These are phyloP conservation scores for Aphelenchoides fujianensis DNA, from an alignment of 1,140 invertebrate genomes.

Conservation along the genomic window DNA sequence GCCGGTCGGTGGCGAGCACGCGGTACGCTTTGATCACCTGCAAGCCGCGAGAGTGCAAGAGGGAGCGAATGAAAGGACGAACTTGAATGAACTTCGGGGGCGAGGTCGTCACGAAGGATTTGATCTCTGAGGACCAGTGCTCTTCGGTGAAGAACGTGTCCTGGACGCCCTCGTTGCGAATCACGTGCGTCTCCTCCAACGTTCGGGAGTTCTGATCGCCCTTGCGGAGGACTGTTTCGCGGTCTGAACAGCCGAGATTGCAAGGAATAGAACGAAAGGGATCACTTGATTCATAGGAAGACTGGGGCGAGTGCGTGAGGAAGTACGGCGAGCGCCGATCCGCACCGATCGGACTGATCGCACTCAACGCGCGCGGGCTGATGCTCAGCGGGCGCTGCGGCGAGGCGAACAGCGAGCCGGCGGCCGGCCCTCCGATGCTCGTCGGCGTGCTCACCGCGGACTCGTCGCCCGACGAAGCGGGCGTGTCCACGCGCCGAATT, in stretches of 20 bases:
- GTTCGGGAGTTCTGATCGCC: slow-evolving; percentile 35
- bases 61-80: neutral
- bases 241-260: slow-evolving; percentile 32
- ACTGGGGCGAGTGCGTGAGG: slow-evolving; percentile 22
- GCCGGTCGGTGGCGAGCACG: slow-evolving; percentile 47
- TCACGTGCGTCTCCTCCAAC: slow-evolving; percentile 50
- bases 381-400: neutral
- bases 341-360: neutral
- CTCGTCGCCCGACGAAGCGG: neutral
- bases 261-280: neutral
- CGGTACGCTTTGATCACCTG: slow-evolving; percentile 60
- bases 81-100: slow-evolving; percentile 59
- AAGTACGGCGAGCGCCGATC: slow-evolving; percentile 29
- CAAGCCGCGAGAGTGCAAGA: slow-evolving; percentile 18
- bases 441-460: slow-evolving; percentile 6
- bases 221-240: slow-evolving; percentile 40
- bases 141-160: slow-evolving; percentile 55
- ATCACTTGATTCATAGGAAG: slow-evolving; percentile 30
- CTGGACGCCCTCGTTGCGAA: slow-evolving; percentile 51
- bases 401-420: neutral
- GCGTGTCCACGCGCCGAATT: slow-evolving; percentile 11
- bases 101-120: slow-evolving; percentile 50
- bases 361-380: neutral
- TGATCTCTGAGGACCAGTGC: slow-evolving; percentile 60
- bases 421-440: neutral